Percentiles rank a stretch among this genome's conserved stretches.
Evolutionary conservation across 2,888 invertebrate genomes (phyloP).

Genomic region (Megaustenia siamemsis): DNA sequence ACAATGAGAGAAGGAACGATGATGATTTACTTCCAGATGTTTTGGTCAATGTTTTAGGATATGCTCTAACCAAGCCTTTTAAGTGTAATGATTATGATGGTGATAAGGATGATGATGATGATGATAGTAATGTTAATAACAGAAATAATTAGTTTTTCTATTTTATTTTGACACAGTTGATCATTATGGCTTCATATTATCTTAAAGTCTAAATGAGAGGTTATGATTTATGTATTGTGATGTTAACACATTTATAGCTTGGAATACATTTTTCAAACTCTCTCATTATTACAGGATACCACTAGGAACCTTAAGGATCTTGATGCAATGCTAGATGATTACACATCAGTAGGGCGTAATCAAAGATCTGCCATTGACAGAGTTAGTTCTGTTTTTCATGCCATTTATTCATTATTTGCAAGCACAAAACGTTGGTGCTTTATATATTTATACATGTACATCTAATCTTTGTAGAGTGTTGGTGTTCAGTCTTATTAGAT

Average conservation of each 20-base stretch:
- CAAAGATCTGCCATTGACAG: slow-evolving; percentile 72
- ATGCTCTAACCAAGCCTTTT: too few species aligned
- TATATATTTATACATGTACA: too few species aligned
- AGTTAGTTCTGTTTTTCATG: slow-evolving; percentile 61
- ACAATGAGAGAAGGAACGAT: too few species aligned
- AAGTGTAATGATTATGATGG: too few species aligned
- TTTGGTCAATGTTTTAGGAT: too few species aligned
- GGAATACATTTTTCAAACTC: not conserved
- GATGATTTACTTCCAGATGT: too few species aligned
- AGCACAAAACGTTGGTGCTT: too few species aligned
- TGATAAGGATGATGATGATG: too few species aligned
- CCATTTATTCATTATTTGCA: too few species aligned
- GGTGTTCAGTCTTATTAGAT: too few species aligned
- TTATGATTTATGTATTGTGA: not conserved
- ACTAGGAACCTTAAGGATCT: slow-evolving; percentile 73
- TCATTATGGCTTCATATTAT: not conserved
- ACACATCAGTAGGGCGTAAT: slow-evolving; percentile 70
- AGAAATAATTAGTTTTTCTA: not conserved
- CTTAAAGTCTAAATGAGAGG: not conserved
- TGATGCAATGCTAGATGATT: slow-evolving; percentile 75
- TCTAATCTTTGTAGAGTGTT: too few species aligned
- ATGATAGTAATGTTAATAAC: not conserved
- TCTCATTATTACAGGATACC: slow-evolving; percentile 68
- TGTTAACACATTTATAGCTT: not conserved
- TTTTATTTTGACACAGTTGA: not conserved